Conservation (phyloP, 2,888 invertebrate genomes). For the Pyrrhia umbra region DNA sequence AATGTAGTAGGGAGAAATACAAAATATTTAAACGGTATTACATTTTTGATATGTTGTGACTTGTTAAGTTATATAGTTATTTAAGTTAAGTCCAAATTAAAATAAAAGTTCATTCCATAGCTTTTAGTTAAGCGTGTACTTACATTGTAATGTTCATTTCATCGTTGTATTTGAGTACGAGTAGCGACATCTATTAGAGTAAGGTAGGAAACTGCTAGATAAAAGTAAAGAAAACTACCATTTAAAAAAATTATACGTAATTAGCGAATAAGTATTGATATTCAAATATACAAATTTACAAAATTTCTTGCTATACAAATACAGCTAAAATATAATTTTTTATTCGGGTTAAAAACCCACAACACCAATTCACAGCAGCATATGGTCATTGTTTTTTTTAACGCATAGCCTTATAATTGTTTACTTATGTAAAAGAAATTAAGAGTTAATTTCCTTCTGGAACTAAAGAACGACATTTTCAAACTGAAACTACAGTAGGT, state of each 20-base stretch:
- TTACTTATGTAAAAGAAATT: no score
- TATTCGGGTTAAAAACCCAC: background rate
- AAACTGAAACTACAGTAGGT: conserved; percentile 27
- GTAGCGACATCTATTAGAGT: conserved; percentile 62
- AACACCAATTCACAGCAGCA: no score
- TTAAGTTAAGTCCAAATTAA: no score
- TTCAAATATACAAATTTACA: conserved; percentile 32
- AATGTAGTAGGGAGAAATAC: no score
- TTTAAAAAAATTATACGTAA: conserved; percentile 43
- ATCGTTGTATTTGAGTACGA: conserved; percentile 13
- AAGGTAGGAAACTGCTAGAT: conserved; percentile 62
- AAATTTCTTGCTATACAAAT: conserved; percentile 3
- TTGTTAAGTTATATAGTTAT: no score
- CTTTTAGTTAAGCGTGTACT: no score
- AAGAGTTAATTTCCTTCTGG: background rate
- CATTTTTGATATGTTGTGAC: no score
- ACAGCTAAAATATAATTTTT: background rate
- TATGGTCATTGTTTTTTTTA: no score
- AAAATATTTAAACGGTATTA: no score
- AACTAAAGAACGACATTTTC: background rate
- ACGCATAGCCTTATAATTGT: no score
- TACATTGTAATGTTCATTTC: background rate
- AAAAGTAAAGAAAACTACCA: conserved; percentile 52
- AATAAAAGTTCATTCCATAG: no score
- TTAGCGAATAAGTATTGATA: conserved; percentile 22